Conservation (phyloP, 2,797 vertebrate species). For the Sternotherus odoratus region DNA sequence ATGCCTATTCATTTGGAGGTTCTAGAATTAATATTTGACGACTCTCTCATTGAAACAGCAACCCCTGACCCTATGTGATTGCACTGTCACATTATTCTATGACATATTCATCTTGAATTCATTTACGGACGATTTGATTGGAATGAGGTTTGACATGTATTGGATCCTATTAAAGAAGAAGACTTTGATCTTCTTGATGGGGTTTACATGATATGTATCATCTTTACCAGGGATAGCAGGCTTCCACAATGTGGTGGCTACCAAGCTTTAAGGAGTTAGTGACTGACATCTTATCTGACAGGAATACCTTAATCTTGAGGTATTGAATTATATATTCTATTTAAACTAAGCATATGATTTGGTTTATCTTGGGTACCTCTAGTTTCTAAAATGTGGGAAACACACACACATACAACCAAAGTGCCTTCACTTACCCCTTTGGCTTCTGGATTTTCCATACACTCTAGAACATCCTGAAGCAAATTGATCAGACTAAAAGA, state of each 20-base stretch:
- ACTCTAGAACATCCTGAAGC: background rate
- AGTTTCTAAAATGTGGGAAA: conserved; percentile 53
- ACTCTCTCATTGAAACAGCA: conserved; percentile 84
- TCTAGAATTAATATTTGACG: conserved; percentile 88
- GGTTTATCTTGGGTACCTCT: conserved; percentile 57
- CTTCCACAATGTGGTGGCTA: conserved; percentile 74
- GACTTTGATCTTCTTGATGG: conserved; percentile 87
- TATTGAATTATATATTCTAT: conserved; percentile 82
- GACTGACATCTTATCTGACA: conserved; percentile 84
- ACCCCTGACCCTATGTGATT: conserved; percentile 86
- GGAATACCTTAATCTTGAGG: conserved; percentile 85
- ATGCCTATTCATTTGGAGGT: conserved; percentile 82
- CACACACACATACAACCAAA: background rate
- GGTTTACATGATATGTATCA: conserved; percentile 86
- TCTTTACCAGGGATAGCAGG: conserved; percentile 82
- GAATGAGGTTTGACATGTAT: conserved; percentile 85
- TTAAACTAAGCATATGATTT: conserved; percentile 83
- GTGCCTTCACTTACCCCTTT: background rate
- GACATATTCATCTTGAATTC: conserved; percentile 88
- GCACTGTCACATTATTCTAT: conserved; percentile 87
- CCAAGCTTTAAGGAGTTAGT: conserved; percentile 75
- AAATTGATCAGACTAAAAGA: background rate
- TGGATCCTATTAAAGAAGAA: conserved; percentile 84
- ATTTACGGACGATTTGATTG: conserved; percentile 86
- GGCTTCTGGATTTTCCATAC: background rate